Base-by-base conservation (phyloP, 2,888 invertebrate species). In the Caenorhabditis drosophilae region DNA sequence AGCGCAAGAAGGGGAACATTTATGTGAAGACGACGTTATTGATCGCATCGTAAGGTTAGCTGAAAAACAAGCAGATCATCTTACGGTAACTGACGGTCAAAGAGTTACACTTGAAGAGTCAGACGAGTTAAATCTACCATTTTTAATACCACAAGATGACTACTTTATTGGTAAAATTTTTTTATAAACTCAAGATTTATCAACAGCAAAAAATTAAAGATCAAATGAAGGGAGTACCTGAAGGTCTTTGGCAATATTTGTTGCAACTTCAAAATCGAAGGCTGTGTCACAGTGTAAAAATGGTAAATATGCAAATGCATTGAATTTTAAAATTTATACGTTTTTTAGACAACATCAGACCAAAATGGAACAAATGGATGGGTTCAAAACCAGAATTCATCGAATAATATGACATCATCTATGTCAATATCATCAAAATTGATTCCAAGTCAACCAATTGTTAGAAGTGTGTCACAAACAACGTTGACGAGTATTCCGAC, bases 131-230 rank as follows among this genome's bases (percentile, higher is more conserved):
- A 91, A 92, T 79, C 87, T 96, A 55, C 93, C 93, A 0, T 89
- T 98, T 75, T 87, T 98, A 46, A 88, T 97, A 57, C 97, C 98
- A 0, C 95, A 96, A 83, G 97, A 98, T 86, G 97, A 95, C 20
- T 96, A 94, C 86, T 94, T 94, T 15, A 58, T 72, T 40, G 78
- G 77, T 78, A 20, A 54, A 46, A 47, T 1, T 52, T 26, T 42
- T 58, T 51, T n/a, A n/a, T n/a, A 31, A 31, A 9, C 6, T 31
- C 31, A 31, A n/a, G 9, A n/a, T 4, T 9, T 15, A 12, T n/a
- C 16, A n/a, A n/a, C 4, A n/a, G n/a, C 7, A 12, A n/a, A n/a
- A 15, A 36, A n/a, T 36, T 56, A 46, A 51, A 52, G 73, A 73
- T 26, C 68, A 67, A 20, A 52, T 73, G 22, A 49, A 55, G n/a